A percentile compares a stretch with the other conserved stretches of the same genome.
Conservation (phyloP, 2,113 vertebrate species). For the Macrotis lagotis region DNA sequence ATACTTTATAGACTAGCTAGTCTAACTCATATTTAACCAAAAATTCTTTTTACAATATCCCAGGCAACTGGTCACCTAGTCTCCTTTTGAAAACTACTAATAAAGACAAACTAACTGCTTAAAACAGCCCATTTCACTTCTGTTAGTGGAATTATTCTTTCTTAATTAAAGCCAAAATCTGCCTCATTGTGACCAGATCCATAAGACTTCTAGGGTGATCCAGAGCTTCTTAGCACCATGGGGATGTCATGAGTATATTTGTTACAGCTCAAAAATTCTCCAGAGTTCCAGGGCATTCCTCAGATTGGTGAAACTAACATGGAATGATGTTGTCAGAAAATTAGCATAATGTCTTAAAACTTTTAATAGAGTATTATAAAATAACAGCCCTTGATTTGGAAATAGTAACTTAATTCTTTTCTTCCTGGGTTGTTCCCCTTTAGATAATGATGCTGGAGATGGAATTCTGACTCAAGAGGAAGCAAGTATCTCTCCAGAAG, state of each 20-base stretch:
- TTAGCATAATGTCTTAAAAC: neutral
- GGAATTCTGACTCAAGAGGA: constrained; percentile 66
- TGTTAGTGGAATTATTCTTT: neutral
- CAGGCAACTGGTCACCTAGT: neutral
- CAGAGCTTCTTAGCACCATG: neutral
- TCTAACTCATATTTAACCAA: neutral
- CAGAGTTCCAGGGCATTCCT: neutral
- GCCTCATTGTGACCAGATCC: neutral
- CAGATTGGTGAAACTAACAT: neutral
- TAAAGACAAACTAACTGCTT: neutral
- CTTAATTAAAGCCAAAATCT: neutral
- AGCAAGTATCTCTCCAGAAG: constrained; percentile 71
- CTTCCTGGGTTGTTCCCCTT: constrained; percentile 63
- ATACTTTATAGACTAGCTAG: neutral
- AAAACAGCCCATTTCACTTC: neutral
- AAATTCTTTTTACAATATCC: neutral
- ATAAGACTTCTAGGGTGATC: neutral
- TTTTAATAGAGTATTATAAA: neutral
- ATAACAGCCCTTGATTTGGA: neutral
- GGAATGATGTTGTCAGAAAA: neutral
- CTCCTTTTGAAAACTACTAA: neutral
- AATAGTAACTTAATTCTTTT: constrained; percentile 52
- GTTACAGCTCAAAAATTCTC: neutral
- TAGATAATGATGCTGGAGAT: constrained; percentile 73
- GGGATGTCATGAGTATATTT: neutral